Percentiles rank a stretch among this genome's conserved stretches.
phyloP scores from a whole-genome alignment of 2,113 vertebrate genomes.

The Bagarius yarrelli region DNA sequence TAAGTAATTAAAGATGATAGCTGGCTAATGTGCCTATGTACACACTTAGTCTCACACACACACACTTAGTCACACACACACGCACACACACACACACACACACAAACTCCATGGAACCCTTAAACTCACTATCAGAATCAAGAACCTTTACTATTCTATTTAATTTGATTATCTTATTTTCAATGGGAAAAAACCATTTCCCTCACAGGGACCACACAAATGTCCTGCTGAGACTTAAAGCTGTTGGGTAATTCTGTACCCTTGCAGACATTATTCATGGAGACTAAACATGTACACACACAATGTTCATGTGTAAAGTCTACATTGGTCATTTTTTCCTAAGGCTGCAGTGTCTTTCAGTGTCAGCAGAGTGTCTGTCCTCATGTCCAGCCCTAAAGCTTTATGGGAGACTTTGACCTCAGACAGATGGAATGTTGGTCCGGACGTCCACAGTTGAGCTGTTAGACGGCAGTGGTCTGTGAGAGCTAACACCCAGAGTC shows the following conservation, averaged over 20 bases:
- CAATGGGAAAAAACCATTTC: background rate
- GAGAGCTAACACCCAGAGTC: slow-evolving; percentile 14
- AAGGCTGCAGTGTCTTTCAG: background rate
- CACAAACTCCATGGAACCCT: too few relatives aligned
- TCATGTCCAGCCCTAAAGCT: slow-evolving; percentile 58
- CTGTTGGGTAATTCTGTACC: background rate
- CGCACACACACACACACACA: too few relatives aligned
- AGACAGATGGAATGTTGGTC: slow-evolving; percentile 72
- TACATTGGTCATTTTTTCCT: background rate
- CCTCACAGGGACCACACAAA: background rate
- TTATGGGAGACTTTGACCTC: slow-evolving; percentile 65
- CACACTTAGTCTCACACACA: background rate
- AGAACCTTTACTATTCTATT: background rate
- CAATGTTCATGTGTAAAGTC: background rate
- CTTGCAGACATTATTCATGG: background rate
- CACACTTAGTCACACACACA: too few relatives aligned
- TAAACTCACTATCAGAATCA: background rate
- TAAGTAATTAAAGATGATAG: background rate
- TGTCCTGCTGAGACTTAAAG: background rate
- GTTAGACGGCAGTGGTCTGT: slow-evolving; percentile 40
- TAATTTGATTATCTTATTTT: too few relatives aligned
- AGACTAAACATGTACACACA: background rate
- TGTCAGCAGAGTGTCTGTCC: background rate
- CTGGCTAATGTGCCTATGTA: background rate
- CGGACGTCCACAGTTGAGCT: slow-evolving; percentile 57